Evolutionary conservation across 2,888 invertebrate genomes (phyloP), one percentile per base, ranked within the genome.

Genomic region (Autographa pulchrina): DNA sequence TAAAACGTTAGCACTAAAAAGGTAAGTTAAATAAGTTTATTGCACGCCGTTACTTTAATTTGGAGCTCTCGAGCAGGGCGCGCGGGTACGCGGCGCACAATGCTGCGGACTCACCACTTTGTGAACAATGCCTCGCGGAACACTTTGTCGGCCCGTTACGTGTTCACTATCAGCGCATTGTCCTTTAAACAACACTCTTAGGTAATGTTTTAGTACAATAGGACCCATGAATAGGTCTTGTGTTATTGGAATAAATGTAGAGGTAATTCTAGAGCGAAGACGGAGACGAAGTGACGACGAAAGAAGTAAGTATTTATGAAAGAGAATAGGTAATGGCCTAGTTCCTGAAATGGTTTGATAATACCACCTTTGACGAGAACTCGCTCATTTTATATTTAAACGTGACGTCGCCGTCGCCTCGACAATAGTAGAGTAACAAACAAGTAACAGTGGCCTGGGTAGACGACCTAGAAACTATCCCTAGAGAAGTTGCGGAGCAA

Each of bases 1-100:
- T 86, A 86, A 88, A 85, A 84, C 81, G 81, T 68, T 78, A 48
- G 66, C 72, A 75, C 67, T 84, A 76, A 83, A 83, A 85, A 83
- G 75, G 80, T 77, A 79, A 85, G 81, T 86, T 84, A 86, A 86
- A 88, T 86, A 87, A 84, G 75, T 86, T 88, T 87, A 89, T 86
- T 84, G 86, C 76, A 68, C 58, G 78, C 80, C 79, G 77, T 88
- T 80, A 85, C 81, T 81, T 86, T 84, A 83, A 86, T 85, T 84
- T 79, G 75, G 80, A 77, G 67, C 76, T 78, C 72, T 74, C 62
- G 61, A 74, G 54, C 31, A 43, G 18, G 18, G 18, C 11, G 41
- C 25, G 20, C 9, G 20, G n/a, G 16, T 20, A 16, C 14, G 59
- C 25, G 25, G 35, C 35, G 32, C 64, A 71, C 77, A 65, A 70